Conservation (phyloP, 2,888 invertebrate species). For the Operophtera brumata region DNA sequence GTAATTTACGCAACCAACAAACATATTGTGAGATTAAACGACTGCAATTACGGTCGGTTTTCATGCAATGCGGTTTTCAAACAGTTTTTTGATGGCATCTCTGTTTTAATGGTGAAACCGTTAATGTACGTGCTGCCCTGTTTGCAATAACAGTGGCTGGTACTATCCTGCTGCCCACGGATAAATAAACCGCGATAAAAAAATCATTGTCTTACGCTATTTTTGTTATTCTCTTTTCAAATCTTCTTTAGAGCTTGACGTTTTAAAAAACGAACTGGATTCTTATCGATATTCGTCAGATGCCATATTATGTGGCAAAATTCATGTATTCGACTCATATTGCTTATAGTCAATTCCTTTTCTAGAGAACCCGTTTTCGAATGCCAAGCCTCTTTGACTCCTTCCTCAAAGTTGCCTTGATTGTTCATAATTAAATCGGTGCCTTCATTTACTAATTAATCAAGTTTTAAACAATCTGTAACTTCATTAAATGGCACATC, state of each 20-base stretch:
- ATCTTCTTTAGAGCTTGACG: too few relatives aligned
- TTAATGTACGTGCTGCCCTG: conserved; percentile 26
- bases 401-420: neutral
- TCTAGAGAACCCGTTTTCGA: neutral
- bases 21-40: conserved; percentile 42
- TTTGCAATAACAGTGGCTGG: conserved; percentile 26
- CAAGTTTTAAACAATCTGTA: neutral
- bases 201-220: conserved; percentile 17
- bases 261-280: too few relatives aligned
- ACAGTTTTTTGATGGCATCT: conserved; percentile 38
- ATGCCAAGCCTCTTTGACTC: neutral
- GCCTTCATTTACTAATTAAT: neutral
- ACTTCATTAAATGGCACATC: neutral
- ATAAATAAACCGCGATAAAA: conserved; percentile 16
- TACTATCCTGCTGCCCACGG: conserved; percentile 12
- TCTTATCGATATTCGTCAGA: too few relatives aligned
- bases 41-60: conserved; percentile 39
- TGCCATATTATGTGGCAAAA: too few relatives aligned
- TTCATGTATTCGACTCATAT: too few relatives aligned
- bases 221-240: conserved; percentile 4
- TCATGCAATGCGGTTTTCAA: conserved; percentile 37
- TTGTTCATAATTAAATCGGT: neutral
- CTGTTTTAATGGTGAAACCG: conserved; percentile 29
- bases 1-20: conserved; percentile 47
- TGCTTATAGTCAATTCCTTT: too few relatives aligned